Base-by-base conservation (phyloP, 2,888 invertebrate genomes). In the Drepana falcataria region DNA sequence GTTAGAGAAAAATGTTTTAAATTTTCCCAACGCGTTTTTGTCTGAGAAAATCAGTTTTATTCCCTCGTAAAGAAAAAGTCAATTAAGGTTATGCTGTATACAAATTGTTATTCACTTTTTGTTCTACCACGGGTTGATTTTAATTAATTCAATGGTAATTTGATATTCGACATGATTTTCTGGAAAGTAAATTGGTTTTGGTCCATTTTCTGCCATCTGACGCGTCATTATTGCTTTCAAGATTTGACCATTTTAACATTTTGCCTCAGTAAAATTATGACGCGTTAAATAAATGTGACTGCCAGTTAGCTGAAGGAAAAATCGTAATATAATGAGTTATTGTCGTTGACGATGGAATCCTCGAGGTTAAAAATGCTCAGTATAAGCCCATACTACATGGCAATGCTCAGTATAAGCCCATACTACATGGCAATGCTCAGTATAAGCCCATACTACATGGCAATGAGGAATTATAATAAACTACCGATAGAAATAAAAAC, bases 91-190 rank as follows among this genome's bases (percentile, higher is more conserved):
- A 33, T 51, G 5, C 40, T 40, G 51, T 51, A 40, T 34, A 51
- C 41, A 51, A 51, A 34, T 48, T 51, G 35, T 35, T 51, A 51
- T 40, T 6, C 44, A 9, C 3, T 51, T 51, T 41, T 51, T 51
- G 51, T 35, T 41, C 44, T 4, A 35, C 44, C 35, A 41, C 35
- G 54, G 48, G 49, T 54, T 55, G 47, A 51, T 55, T 55, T 51
- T 49, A 53, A 52, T 52, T 44, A 52, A 52, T 47, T 47, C 47
- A 52, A 35, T 35, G 35, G 41, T 47, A 47, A 35, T 52, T 47
- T 48, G 47, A 48, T 48, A 53, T 9, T 40, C 40, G 3, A 34
- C 33, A 49, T 4, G 9, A 34, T 41, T 49, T 49, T 33, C 35
- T 35, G 44, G 44, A 9, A 44, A 44, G 5, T 44, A 44, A 44